Evolutionary conservation across 2,888 invertebrate genomes (phyloP).

Genomic region (Tetrapedia diversipes): DNA sequence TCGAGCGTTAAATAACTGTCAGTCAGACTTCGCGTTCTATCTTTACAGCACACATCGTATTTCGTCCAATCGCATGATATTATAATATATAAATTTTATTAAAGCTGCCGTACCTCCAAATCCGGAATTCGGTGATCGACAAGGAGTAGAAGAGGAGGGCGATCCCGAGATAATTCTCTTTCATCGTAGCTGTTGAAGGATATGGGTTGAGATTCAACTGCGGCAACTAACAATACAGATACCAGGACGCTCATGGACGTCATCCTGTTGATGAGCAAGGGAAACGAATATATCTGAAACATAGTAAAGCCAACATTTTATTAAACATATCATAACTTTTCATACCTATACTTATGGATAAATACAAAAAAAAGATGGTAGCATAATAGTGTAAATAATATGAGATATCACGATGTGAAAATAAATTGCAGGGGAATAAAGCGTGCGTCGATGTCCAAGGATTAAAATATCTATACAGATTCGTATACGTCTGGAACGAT

Average conservation of each 20-base stretch:
- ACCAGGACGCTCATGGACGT: conserved; percentile 73
- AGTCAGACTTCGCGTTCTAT: no score
- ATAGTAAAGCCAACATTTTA: conserved; percentile 5
- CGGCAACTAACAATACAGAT: conserved; percentile 72
- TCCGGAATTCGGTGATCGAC: conserved; percentile 73
- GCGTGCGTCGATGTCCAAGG: not conserved
- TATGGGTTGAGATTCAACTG: conserved; percentile 72
- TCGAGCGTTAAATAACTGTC: no score
- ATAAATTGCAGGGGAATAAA: not conserved
- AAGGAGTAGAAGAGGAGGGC: conserved; percentile 71
- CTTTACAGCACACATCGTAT: no score
- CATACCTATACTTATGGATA: no score
- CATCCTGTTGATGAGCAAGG: conserved; percentile 67
- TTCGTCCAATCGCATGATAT: no score
- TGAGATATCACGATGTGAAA: no score
- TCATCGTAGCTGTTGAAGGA: conserved; percentile 72
- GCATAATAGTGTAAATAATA: not conserved
- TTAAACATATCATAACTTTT: not conserved
- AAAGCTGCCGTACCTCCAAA: conserved; percentile 71
- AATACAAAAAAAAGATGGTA: no score
- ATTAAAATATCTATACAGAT: not conserved
- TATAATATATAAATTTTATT: not conserved
- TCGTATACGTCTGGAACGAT: not conserved
- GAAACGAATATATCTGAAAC: conserved; percentile 56
- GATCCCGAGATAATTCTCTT: conserved; percentile 70